These are phyloP conservation scores for Coenonympha arcania DNA, from an alignment of 2,888 invertebrate species.

Conservation along the genomic window DNA sequence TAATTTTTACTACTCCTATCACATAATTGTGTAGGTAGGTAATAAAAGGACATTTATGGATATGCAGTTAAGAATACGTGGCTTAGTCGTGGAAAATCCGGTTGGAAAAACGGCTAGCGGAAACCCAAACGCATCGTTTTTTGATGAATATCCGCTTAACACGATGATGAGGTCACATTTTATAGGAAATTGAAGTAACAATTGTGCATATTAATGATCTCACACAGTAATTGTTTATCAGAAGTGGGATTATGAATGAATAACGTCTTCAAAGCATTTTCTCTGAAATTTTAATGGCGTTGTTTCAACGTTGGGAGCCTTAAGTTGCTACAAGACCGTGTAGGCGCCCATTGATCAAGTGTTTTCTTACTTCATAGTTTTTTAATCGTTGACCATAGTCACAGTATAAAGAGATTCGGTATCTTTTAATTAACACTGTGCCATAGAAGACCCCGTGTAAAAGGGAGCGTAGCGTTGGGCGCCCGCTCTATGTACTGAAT, in stretches of 20 bases:
- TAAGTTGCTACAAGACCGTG: too few relatives aligned
- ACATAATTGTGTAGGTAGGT: too few relatives aligned
- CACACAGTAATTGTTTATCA: neutral
- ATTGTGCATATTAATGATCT: neutral
- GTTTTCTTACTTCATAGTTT: too few relatives aligned
- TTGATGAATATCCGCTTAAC: constrained; percentile 3
- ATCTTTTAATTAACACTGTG: too few relatives aligned
- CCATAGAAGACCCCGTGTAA: too few relatives aligned
- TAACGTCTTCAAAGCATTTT: neutral
- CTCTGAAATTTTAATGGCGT: neutral
- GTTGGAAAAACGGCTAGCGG: neutral
- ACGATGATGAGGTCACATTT: constrained; percentile 3
- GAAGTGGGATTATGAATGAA: neutral
- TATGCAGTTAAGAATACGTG: neutral
- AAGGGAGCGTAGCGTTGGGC: too few relatives aligned
- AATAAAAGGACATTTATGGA: too few relatives aligned
- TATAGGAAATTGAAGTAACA: neutral
- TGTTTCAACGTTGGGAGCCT: neutral
- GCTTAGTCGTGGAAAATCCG: constrained; percentile 4
- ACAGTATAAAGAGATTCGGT: too few relatives aligned
- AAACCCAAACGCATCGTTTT: constrained; percentile 2
- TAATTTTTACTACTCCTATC: too few relatives aligned
- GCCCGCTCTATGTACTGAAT: too few relatives aligned
- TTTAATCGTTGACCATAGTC: too few relatives aligned
- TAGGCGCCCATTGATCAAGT: too few relatives aligned